Conservation (phyloP, 2,888 invertebrate genomes). For the Gastracanthus pulcherrimus region DNA sequence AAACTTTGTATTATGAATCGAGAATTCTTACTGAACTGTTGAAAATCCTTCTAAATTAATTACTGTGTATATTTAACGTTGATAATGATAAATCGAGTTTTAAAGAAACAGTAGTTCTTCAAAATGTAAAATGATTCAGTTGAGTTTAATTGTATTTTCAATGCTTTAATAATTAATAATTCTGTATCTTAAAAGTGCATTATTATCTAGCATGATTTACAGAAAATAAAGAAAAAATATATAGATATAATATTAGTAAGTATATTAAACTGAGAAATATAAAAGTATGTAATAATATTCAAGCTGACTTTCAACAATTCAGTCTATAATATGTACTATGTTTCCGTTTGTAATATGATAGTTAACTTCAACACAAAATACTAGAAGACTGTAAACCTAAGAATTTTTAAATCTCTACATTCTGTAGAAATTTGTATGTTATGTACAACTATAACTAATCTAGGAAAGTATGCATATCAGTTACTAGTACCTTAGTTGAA, state of each 20-base stretch:
- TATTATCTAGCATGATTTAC: not conserved
- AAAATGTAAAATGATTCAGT: not conserved
- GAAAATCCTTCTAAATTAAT: constrained; percentile 23
- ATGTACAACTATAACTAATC: too few relatives aligned
- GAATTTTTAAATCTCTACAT: not conserved
- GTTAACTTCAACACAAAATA: constrained; percentile 41
- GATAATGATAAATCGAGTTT: not conserved
- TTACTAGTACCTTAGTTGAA: constrained; percentile 32
- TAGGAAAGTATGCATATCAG: not conserved
- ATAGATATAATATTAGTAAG: not conserved
- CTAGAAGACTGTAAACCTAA: constrained; percentile 1
- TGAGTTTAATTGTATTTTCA: not conserved
- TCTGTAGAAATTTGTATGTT: too few relatives aligned
- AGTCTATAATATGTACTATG: constrained; percentile 12
- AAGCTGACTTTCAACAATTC: constrained; percentile 44
- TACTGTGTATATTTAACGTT: not conserved
- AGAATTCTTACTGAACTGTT: constrained; percentile 27
- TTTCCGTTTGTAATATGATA: not conserved
- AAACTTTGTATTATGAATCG: not conserved
- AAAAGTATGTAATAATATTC: not conserved
- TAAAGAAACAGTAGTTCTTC: not conserved
- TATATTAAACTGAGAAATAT: not conserved
- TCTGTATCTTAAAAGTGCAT: not conserved
- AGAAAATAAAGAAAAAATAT: not conserved
- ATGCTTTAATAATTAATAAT: not conserved